Evolutionary conservation across 64 coral and sea anemone genomes (phyloP), one percentile per base, ranked within the genome.

Genomic region (Dendrophyllia cribrosa): DNA sequence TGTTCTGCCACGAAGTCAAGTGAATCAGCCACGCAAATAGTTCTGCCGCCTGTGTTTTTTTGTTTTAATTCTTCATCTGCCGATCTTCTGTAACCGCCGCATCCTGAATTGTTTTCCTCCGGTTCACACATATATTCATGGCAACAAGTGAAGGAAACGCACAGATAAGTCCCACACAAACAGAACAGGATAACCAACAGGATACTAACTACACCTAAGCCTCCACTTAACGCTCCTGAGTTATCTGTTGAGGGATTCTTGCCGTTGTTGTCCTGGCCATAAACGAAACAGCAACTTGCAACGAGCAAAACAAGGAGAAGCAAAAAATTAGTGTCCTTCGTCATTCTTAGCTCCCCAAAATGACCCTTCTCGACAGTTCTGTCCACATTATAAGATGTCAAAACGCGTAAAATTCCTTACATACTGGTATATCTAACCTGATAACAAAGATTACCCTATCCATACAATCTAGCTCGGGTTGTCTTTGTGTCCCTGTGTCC

Each of bases 131-230:
- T 20, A 43, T 75, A 75, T 50, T 75, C 72, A 17, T 75, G 46
- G 46, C 72, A 75, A 20, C 72, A 75, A 20, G 72, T 75, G 72
- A 75, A 75, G 72, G 46, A 75, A 75, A 75, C 16, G 6, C 72
- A 75, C 7, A 75, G 47, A 15, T 46, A 49, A 19, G 45, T 75
- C 16, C 72, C 72, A 49, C 44, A 75, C 46, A 75, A 0, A 50
- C 72, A 75, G 47, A 75, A 75, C 47, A 75, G 14, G 47, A 75
- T 17, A 20, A 75, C 5, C 20, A 75, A 20, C 2, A 75, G 46
- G 43, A 50, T 75, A 45, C 72, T 75, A 50, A 75, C 14, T 45
- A 75, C 51, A 12, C 72, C 72, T 8, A 75, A 75, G 7, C 15
- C 72, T 17, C 44, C 34, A 3, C 44, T 45, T 50, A 47, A 56